Evolutionary conservation across 1,140 invertebrate genomes (phyloP), one percentile per base, ranked within the genome.

Genomic region (Drosophila athabasca): DNA sequence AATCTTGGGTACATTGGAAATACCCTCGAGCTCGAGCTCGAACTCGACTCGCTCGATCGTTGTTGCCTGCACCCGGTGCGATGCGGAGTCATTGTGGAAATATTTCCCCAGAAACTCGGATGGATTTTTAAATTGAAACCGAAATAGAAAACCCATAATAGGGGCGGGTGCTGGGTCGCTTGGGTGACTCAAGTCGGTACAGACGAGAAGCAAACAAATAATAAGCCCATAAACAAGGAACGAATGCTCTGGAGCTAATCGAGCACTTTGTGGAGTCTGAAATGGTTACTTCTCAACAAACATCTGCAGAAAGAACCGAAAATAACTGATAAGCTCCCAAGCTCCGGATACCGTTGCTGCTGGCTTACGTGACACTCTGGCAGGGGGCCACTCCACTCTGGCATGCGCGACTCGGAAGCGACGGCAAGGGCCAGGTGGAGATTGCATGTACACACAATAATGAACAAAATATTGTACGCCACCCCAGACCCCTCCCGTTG

Each of bases 271-370:
- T 26, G 5, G 24, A 26, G 24, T 26, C 24, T 26, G 24, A 26
- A 26, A 26, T 6, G 24, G 24, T 6, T 26, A 26, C 4, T 26
- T 26, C 24, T 26, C 24, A 0, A 5, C 11, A 57, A 58, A 62
- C 24, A 22, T 19, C 11, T 50, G 45, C 15, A 55, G 41, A 53
- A 43, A 50, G 6, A 8, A 3, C 44, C 17, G n/a, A 53, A 35
- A 26, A 39, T 13, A 50, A 26, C 58, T 68, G 79, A 81, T 82
- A 82, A 82, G 61, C 54, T 5, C 3, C 35, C 82, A 82, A 82
- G 61, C 54, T 13, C 11, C 35, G 35, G 35, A 13, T 13, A 11
- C 4, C 11, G 11, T 39, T 39, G 26, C 22, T 17, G n/a, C 44
- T 44, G 52, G 31, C 67, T 64, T 65, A 53, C 71, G 59, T 74